These are phyloP conservation scores for Catharus ustulatus DNA, from an alignment of 2,797 vertebrate species.

Conservation along the genomic window DNA sequence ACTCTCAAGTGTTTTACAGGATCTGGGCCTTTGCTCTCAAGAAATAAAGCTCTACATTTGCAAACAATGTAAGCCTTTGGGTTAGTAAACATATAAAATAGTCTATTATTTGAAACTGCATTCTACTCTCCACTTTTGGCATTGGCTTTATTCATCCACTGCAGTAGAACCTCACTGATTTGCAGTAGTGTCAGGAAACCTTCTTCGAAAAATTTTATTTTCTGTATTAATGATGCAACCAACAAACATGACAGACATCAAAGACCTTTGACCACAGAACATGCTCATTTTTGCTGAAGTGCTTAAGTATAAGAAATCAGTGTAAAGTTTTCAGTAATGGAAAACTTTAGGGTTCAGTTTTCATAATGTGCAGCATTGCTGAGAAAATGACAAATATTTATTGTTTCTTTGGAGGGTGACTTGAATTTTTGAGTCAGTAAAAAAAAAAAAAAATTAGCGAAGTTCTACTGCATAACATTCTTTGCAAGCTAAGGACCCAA, in stretches of 20 bases:
- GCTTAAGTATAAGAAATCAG: not conserved
- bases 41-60: not conserved
- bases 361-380: not conserved
- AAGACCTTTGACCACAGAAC: conserved; percentile 35
- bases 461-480: conserved; percentile 59
- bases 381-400: not conserved
- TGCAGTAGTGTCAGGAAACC: conserved; percentile 3
- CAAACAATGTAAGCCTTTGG: not conserved
- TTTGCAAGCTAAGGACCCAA: conserved; percentile 66
- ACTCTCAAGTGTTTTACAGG: not conserved
- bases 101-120: not conserved
- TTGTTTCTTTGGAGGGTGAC: conserved; percentile 16
- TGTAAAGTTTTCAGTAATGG: conserved; percentile 42
- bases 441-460: conserved; percentile 42
- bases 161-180: conserved; percentile 71
- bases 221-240: conserved; percentile 31
- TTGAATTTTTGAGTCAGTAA: conserved; percentile 20
- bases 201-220: conserved; percentile 30
- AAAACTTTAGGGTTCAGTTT: conserved; percentile 43
- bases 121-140: conserved; percentile 56
- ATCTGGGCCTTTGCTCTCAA: not conserved
- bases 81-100: not conserved
- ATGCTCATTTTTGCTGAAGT: not conserved
- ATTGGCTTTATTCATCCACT: conserved; percentile 25
- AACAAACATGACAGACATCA: conserved; percentile 27